These are phyloP conservation scores for Orgyia antiqua DNA, from an alignment of 2,888 invertebrate species.

Conservation along the genomic window DNA sequence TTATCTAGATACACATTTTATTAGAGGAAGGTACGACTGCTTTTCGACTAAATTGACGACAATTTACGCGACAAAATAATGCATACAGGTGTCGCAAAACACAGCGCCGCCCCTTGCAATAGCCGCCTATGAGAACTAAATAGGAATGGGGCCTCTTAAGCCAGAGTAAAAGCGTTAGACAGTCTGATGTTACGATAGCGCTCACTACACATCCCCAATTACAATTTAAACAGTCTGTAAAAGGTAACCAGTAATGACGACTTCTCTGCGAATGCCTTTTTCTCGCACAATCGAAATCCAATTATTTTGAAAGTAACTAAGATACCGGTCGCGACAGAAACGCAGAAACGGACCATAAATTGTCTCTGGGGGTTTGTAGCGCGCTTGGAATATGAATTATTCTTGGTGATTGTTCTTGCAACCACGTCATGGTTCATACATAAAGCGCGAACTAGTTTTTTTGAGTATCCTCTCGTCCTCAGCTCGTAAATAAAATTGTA, in stretches of 20 bases:
- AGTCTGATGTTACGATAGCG: slow-evolving; percentile 57
- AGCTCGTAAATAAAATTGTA: slow-evolving; percentile 58
- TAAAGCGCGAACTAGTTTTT: slow-evolving; percentile 76
- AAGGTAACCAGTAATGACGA: slow-evolving; percentile 71
- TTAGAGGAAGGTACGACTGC: slow-evolving; percentile 60
- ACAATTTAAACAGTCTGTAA: slow-evolving; percentile 67
- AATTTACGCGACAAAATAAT: slow-evolving; percentile 73
- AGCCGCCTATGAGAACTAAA: slow-evolving; percentile 62
- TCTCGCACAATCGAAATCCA: slow-evolving; percentile 73
- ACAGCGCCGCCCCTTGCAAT: slow-evolving; percentile 57
- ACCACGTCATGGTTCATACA: slow-evolving; percentile 76
- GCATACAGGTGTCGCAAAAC: slow-evolving; percentile 71
- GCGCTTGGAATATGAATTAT: slow-evolving; percentile 78
- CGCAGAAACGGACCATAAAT: slow-evolving; percentile 63
- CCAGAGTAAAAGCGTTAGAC: slow-evolving; percentile 57
- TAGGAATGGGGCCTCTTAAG: slow-evolving; percentile 56
- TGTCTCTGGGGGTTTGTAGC: slow-evolving; percentile 67
- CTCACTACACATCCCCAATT: slow-evolving; percentile 61
- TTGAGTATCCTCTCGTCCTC: slow-evolving; percentile 45
- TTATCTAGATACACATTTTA: slow-evolving; percentile 65
- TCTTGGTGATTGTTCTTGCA: slow-evolving; percentile 72
- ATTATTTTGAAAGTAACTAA: slow-evolving; percentile 73
- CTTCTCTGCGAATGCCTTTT: slow-evolving; percentile 53
- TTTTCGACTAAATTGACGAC: slow-evolving; percentile 56
- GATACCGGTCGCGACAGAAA: slow-evolving; percentile 62